These are phyloP conservation scores for Colletes latitarsis DNA, from an alignment of 1,140 invertebrate species.

Conservation along the genomic window DNA sequence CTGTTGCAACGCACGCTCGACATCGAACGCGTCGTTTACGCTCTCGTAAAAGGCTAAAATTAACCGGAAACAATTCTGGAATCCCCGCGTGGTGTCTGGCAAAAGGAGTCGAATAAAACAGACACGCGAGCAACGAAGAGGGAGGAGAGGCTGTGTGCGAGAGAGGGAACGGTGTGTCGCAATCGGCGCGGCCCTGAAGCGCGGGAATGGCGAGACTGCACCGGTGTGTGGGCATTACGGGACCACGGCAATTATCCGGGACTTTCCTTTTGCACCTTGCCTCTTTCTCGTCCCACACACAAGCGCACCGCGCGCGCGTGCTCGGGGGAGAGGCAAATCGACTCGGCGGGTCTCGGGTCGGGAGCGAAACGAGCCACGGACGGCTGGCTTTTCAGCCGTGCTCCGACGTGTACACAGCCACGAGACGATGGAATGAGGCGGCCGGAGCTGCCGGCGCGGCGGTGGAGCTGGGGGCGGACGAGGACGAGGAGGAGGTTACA, in stretches of 20 bases:
- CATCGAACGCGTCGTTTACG: too few species aligned
- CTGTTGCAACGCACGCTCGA: too few species aligned
- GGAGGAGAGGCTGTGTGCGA: neutral
- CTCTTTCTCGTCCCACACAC: slow-evolving; percentile 15
- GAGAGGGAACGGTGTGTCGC: neutral
- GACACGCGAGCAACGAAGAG: neutral
- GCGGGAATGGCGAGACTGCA: slow-evolving; percentile 20
- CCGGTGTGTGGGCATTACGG: slow-evolving; percentile 50
- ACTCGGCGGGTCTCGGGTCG: slow-evolving; percentile 34
- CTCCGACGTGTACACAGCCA: slow-evolving; percentile 56
- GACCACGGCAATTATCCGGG: slow-evolving; percentile 55
- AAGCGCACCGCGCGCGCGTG: neutral
- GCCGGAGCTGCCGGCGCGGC: slow-evolving; percentile 5
- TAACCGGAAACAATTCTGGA: neutral
- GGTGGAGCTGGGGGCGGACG: slow-evolving; percentile 9
- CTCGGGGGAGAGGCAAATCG: slow-evolving; percentile 10
- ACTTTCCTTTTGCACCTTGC: slow-evolving; percentile 57
- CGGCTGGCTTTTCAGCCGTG: slow-evolving; percentile 50
- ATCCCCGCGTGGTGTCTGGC: neutral
- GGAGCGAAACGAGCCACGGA: slow-evolving; percentile 54
- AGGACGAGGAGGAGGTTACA: slow-evolving; percentile 64
- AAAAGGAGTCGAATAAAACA: neutral
- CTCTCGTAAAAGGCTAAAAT: neutral
- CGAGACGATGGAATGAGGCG: slow-evolving; percentile 46
- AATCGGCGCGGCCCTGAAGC: slow-evolving; percentile 15